These are phyloP conservation scores for Rhyacophila brunnea DNA, from an alignment of 1,140 invertebrate genomes.

Conservation along the genomic window DNA sequence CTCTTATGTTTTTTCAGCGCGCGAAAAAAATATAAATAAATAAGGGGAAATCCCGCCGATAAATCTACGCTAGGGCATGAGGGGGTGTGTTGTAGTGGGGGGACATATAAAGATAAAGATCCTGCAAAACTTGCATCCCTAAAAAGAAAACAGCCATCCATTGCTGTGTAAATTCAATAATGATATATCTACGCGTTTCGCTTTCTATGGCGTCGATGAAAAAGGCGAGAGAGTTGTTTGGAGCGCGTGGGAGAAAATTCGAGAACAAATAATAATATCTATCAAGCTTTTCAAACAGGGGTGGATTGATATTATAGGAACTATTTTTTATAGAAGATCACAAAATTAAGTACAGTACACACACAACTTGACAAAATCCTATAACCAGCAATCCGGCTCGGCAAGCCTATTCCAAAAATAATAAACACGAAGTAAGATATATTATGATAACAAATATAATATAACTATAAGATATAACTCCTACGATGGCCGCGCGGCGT, in stretches of 20 bases:
- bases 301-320: background rate
- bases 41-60: constrained; percentile 8
- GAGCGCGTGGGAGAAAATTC: background rate
- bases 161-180: constrained; percentile 28
- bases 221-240: background rate
- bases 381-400: too few relatives aligned
- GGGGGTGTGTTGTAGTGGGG: too few relatives aligned
- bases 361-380: too few relatives aligned
- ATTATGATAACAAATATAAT: too few relatives aligned
- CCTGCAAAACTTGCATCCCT: constrained; percentile 1
- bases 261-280: background rate
- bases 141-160: constrained; percentile 1
- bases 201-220: background rate
- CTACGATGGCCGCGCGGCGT: too few relatives aligned
- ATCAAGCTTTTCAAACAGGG: too few relatives aligned
- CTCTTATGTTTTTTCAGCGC: constrained; percentile 3
- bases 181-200: constrained; percentile 15
- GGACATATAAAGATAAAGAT: constrained; percentile 5
- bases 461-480: too few relatives aligned
- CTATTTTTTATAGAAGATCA: too few relatives aligned
- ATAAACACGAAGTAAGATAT: too few relatives aligned
- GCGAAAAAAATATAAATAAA: constrained; percentile 11
- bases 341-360: too few relatives aligned
- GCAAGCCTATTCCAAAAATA: too few relatives aligned
- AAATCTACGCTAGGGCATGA: constrained; percentile 18